Evolutionary conservation across 2,888 invertebrate species (phyloP).

Genomic region (Coelogynopora nodosa): DNA sequence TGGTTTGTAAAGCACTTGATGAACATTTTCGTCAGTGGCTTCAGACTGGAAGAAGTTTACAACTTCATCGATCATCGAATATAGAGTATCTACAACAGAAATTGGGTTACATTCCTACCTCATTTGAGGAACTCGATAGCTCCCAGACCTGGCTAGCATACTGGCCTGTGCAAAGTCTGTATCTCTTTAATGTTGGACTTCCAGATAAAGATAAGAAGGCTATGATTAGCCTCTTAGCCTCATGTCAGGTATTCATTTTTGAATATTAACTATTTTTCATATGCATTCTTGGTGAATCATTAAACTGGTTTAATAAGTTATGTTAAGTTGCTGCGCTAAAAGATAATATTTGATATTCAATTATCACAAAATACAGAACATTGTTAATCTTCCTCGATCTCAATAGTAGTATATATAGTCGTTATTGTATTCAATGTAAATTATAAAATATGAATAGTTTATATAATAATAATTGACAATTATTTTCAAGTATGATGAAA

Average conservation of each 20-base stretch:
- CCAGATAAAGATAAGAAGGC: slow-evolving; percentile 51
- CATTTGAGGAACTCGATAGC: slow-evolving; percentile 74
- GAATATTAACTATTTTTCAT: too few relatives aligned
- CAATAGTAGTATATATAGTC: too few relatives aligned
- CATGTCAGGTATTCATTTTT: slow-evolving; percentile 40
- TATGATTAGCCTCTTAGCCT: neutral
- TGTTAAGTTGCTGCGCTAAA: too few relatives aligned
- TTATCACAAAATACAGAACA: too few relatives aligned
- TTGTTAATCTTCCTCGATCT: too few relatives aligned
- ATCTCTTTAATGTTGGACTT: slow-evolving; percentile 71
- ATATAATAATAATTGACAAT: too few relatives aligned
- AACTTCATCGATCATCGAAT: neutral
- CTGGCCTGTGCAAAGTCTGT: slow-evolving; percentile 88
- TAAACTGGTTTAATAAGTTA: too few relatives aligned
- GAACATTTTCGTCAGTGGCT: slow-evolving; percentile 29
- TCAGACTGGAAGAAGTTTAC: neutral
- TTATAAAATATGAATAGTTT: too few relatives aligned
- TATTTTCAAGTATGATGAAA: too few relatives aligned
- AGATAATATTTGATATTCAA: too few relatives aligned
- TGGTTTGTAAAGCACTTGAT: slow-evolving; percentile 34
- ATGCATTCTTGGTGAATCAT: too few relatives aligned
- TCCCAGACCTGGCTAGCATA: slow-evolving; percentile 94
- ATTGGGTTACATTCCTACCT: slow-evolving; percentile 40
- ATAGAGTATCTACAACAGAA: slow-evolving; percentile 36
- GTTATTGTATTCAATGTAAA: too few relatives aligned